Percentiles rank a stretch among this genome's conserved stretches.
These are phyloP conservation scores for Bubo scandiacus DNA, from an alignment of 2,113 vertebrate species.

Conservation along the genomic window DNA sequence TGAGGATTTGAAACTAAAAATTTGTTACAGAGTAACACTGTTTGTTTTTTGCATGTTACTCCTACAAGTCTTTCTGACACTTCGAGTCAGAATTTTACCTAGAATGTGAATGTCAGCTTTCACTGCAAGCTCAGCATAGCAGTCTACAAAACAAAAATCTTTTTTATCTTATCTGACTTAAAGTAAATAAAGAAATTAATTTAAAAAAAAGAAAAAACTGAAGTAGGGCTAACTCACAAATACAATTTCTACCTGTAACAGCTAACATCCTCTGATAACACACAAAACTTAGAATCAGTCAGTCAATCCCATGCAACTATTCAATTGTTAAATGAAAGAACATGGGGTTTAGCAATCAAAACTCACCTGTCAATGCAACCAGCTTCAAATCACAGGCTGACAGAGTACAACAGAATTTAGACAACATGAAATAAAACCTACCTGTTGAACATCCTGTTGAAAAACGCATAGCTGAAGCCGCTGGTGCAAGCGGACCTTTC, in stretches of 20 bases:
- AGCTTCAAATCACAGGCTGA: neutral
- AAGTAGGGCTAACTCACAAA: neutral
- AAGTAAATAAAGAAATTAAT: neutral
- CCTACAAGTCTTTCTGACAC: neutral
- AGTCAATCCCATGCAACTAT: neutral
- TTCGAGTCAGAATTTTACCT: neutral
- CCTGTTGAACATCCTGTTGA: constrained; percentile 97
- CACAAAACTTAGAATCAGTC: neutral
- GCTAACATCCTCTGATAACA: neutral
- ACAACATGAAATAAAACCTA: constrained; percentile 34
- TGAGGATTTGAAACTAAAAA: neutral
- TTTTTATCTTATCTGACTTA: neutral
- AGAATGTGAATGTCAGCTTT: neutral
- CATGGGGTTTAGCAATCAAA: neutral
- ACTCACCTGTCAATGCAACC: neutral
- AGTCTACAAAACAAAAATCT: neutral
- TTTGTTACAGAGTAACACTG: neutral
- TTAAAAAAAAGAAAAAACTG: neutral
- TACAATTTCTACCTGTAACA: neutral
- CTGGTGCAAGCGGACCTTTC: constrained; percentile 96
- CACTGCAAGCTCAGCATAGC: neutral
- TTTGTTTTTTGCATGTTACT: neutral
- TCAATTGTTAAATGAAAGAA: neutral
- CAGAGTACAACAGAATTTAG: neutral
- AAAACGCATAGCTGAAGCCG: constrained; percentile 96